Percentiles rank a stretch among this genome's conserved stretches.
Evolutionary conservation across 2,113 vertebrate genomes (phyloP).

Genomic region (Cololabis saira): DNA sequence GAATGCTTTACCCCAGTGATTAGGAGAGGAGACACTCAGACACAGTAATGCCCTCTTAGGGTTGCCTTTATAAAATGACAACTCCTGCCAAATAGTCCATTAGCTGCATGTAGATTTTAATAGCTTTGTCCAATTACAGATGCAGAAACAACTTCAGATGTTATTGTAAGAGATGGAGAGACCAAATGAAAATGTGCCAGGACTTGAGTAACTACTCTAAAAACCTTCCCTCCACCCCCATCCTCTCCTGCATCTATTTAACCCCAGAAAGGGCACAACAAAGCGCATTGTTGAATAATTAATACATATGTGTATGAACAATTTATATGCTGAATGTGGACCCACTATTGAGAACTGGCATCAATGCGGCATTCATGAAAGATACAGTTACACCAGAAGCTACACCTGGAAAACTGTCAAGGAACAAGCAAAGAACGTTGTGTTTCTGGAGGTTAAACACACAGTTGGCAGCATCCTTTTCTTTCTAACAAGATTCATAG

Average conservation of each 20-base stretch:
- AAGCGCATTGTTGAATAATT: constrained; percentile 66
- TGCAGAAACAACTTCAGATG: constrained; percentile 58
- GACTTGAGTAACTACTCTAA: constrained; percentile 42
- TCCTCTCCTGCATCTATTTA: constrained; percentile 44
- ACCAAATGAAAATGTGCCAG: constrained; percentile 41
- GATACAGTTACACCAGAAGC: constrained; percentile 41
- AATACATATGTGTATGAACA: constrained; percentile 61
- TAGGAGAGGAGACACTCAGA: constrained; percentile 56
- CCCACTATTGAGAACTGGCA: constrained; percentile 61
- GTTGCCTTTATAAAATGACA: constrained; percentile 57
- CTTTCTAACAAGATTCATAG: constrained; percentile 27
- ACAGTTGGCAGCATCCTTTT: constrained; percentile 34
- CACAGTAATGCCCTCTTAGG: constrained; percentile 52
- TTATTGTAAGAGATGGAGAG: constrained; percentile 40
- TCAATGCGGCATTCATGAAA: constrained; percentile 51
- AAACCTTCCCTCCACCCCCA: constrained; percentile 17
- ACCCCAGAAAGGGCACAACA: constrained; percentile 35
- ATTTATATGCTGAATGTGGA: constrained; percentile 69
- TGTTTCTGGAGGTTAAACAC: constrained; percentile 47
- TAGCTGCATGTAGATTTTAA: constrained; percentile 66
- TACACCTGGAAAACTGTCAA: constrained; percentile 44
- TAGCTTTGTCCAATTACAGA: constrained; percentile 46
- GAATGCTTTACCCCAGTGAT: constrained; percentile 60
- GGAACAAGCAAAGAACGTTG: constrained; percentile 41
- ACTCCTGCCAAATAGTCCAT: constrained; percentile 76